phyloP scores from a whole-genome alignment of 2,113 vertebrate genomes.

The Columbina picui region DNA sequence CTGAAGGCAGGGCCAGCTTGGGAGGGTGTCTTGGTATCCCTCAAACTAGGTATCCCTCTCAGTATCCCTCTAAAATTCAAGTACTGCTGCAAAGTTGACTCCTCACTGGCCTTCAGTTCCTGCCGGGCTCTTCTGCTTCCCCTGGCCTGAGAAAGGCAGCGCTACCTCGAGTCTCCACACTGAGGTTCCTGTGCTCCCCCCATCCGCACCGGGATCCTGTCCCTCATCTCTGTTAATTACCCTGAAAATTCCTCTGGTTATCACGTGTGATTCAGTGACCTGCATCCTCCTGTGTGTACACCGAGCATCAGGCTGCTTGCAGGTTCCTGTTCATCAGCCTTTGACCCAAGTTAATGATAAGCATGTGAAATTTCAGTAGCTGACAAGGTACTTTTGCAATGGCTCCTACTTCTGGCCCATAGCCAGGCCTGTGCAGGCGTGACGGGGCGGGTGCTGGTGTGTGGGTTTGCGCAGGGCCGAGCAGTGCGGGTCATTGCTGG shows the following conservation, averaged over 20 bases:
- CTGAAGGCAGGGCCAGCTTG: background rate
- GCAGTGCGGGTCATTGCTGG: background rate
- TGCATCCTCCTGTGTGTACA: background rate
- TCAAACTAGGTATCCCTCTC: background rate
- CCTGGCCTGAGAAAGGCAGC: background rate
- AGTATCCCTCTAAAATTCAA: background rate
- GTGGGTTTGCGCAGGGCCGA: background rate
- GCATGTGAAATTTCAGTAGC: background rate
- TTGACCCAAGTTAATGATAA: background rate
- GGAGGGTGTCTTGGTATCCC: background rate
- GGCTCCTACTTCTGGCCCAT: background rate
- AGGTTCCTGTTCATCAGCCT: background rate
- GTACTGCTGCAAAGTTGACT: background rate
- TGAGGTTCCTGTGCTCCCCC: background rate
- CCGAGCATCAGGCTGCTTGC: background rate
- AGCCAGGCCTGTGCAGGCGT: rapidly evolving
- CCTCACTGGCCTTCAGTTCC: background rate
- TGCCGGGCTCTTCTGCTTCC: background rate
- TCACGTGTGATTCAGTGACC: constrained; percentile 21
- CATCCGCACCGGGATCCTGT: background rate
- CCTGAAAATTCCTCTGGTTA: constrained; percentile 5
- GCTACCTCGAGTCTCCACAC: background rate
- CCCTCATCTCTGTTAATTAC: background rate
- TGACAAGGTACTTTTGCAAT: background rate
- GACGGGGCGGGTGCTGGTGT: background rate